Evolutionary conservation across 1,140 invertebrate species (phyloP).

Genomic region (Meloidogyne exigua): DNA sequence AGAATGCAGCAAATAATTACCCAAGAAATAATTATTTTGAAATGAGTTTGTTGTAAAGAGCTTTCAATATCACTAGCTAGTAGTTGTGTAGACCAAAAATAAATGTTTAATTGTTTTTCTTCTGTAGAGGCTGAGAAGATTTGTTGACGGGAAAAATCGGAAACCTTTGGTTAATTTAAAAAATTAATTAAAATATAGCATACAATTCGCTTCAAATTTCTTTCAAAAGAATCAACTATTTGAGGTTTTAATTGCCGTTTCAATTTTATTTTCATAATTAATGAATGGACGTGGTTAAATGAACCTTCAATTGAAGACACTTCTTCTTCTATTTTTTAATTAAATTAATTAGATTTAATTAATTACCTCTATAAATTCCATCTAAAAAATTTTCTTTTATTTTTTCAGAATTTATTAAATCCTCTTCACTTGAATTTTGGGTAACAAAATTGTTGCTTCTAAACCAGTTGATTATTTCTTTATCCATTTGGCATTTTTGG

Average conservation of each 20-base stretch:
- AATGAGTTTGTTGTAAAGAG: slow-evolving; percentile 18
- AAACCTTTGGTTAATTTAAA: neutral
- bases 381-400: neutral
- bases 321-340: slow-evolving; percentile 19
- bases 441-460: slow-evolving; percentile 2
- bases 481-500: slow-evolving; percentile 14
- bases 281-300: slow-evolving; percentile 8
- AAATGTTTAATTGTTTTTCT: slow-evolving; percentile 27
- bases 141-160: slow-evolving; percentile 20
- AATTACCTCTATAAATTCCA: slow-evolving; percentile 13
- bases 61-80: slow-evolving; percentile 34
- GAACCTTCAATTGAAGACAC: neutral
- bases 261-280: slow-evolving; percentile 30
- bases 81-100: slow-evolving; percentile 32
- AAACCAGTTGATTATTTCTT: neutral
- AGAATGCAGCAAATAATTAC: neutral
- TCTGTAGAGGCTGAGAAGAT: neutral
- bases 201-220: slow-evolving; percentile 18
- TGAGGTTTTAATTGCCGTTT: slow-evolving; percentile 31
- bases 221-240: slow-evolving; percentile 25
- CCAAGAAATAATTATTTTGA: slow-evolving; percentile 30
- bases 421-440: neutral
- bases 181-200: neutral
- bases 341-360: neutral
- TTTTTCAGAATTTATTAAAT: neutral